A percentile compares a stretch with the other conserved stretches of the same genome.
These are phyloP conservation scores for Ia io DNA, from an alignment of 2,113 vertebrate species.

Conservation along the genomic window DNA sequence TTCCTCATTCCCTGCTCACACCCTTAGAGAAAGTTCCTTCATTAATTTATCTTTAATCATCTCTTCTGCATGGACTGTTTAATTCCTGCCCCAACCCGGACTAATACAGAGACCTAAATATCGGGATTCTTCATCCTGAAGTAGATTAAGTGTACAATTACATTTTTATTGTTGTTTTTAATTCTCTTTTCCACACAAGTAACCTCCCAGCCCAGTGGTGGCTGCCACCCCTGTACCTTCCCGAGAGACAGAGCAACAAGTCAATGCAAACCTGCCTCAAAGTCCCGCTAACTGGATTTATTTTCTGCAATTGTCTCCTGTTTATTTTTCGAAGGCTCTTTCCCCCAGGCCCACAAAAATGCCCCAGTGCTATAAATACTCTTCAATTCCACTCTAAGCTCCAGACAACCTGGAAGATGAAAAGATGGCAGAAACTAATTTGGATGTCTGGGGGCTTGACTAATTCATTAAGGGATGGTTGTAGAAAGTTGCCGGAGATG, in stretches of 20 bases:
- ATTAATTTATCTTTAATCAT: not conserved
- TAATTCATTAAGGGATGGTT: conserved; percentile 42
- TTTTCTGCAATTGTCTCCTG: not conserved
- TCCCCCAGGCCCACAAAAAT: not conserved
- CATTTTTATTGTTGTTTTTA: not conserved
- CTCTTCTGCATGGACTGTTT: not conserved
- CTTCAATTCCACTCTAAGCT: conserved; percentile 27
- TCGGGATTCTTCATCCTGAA: conserved; percentile 29
- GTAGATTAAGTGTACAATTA: not conserved
- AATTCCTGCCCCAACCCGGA: not conserved
- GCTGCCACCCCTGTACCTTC: not conserved
- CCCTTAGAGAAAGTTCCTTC: not conserved
- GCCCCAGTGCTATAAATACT: conserved; percentile 34
- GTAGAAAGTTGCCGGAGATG: not conserved
- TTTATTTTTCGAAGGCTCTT: conserved; percentile 13
- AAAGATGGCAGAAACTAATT: conserved; percentile 9
- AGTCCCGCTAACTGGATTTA: fast-evolving
- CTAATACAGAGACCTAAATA: conserved; percentile 7
- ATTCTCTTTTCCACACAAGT: not conserved
- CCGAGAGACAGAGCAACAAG: not conserved
- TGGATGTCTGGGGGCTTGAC: conserved; percentile 39
- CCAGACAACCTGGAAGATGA: conserved; percentile 53
- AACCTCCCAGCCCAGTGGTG: not conserved
- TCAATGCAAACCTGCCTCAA: not conserved
- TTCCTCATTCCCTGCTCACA: not conserved